Conservation (phyloP, 2,113 vertebrate genomes). For the Azemiops feae region DNA sequence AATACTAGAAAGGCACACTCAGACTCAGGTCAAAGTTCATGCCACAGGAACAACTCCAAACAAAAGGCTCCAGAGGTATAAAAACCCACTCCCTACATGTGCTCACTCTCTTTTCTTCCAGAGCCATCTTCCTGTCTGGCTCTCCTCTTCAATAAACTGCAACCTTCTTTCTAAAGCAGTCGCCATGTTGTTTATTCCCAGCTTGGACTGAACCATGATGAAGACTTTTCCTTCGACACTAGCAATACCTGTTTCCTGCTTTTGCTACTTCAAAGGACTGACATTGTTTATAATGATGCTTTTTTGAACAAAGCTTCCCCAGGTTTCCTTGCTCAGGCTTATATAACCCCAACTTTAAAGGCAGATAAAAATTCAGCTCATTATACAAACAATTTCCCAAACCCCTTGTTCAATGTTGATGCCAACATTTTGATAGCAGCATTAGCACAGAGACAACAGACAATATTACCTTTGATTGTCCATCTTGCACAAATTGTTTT, state of each 20-base stretch:
- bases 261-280: not conserved
- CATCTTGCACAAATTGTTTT: not conserved
- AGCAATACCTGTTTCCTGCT: not conserved
- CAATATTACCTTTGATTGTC: not conserved
- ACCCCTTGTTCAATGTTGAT: not conserved
- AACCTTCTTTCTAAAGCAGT: no score
- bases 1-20: no score
- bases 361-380: not conserved
- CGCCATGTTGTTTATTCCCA: no score
- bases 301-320: not conserved
- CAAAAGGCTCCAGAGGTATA: no score
- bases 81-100: no score
- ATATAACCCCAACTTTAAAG: not conserved
- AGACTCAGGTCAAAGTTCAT: no score
- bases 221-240: no score
- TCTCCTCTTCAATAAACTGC: no score
- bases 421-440: not conserved
- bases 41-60: no score
- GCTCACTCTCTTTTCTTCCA: no score
- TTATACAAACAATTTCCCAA: not conserved
- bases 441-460: not conserved
- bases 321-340: not conserved
- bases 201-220: no score
- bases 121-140: no score
- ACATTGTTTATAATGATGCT: not conserved